Conservation (phyloP, 2,113 vertebrate genomes). For the Pseudorhombus dupliciocellatus region DNA sequence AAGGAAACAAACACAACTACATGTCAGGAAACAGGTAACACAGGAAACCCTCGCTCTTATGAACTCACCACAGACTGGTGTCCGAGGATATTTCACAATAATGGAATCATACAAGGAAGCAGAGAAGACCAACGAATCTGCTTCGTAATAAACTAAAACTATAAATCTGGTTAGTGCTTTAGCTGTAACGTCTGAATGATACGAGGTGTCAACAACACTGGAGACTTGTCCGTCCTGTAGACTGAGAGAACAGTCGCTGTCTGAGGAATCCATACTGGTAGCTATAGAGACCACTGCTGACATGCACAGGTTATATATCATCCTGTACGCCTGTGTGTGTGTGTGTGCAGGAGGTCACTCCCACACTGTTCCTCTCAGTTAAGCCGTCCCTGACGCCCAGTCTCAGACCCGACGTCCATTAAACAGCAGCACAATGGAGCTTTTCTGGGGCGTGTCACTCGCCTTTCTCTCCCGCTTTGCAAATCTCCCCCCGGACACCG, state of each 20-base stretch:
- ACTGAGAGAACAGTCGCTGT: constrained; percentile 22
- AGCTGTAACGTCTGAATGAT: background rate
- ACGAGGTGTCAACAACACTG: constrained; percentile 22
- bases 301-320: constrained; percentile 25
- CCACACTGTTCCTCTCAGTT: constrained; percentile 34
- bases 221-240: constrained; percentile 18
- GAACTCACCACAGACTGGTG: constrained; percentile 5
- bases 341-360: constrained; percentile 40
- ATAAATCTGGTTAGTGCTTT: background rate
- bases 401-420: constrained; percentile 38
- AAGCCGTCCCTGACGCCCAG: constrained; percentile 44
- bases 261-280: constrained; percentile 3
- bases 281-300: constrained; percentile 23
- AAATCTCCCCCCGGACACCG: constrained; percentile 46
- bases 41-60: background rate
- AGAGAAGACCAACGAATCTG: background rate
- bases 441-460: constrained; percentile 57
- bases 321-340: background rate
- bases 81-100: background rate
- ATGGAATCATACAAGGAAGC: background rate
- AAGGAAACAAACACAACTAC: background rate
- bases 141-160: background rate
- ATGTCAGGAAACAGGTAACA: background rate
- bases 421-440: constrained; percentile 56
- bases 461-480: constrained; percentile 32